phyloP scores from a whole-genome alignment of 1,140 invertebrate species.

The Mactra quadrangularis region DNA sequence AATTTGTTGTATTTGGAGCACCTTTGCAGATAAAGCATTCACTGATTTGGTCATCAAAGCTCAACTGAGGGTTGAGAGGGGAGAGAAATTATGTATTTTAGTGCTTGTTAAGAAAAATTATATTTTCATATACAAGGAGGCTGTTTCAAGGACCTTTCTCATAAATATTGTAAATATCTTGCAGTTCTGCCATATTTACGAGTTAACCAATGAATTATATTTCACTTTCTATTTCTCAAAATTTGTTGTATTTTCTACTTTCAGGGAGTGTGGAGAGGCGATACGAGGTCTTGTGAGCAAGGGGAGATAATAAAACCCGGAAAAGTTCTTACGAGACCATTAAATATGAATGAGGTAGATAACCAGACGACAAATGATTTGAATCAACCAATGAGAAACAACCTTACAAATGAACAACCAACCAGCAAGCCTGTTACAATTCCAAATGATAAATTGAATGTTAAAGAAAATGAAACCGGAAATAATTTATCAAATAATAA shows the following conservation, averaged over 20 bases:
- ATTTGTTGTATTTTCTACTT: conserved; percentile 21
- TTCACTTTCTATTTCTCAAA: background rate
- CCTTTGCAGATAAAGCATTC: too few relatives aligned
- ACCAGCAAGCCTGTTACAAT: conserved; percentile 34
- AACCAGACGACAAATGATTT: conserved; percentile 42
- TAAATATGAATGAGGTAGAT: conserved; percentile 34
- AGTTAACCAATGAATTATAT: too few relatives aligned
- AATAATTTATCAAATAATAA: conserved; percentile 30
- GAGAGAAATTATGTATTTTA: too few relatives aligned
- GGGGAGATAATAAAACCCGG: conserved; percentile 45
- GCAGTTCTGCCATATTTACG: too few relatives aligned
- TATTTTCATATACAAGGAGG: too few relatives aligned
- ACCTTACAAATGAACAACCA: conserved; percentile 36
- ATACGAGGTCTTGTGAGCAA: conserved; percentile 54
- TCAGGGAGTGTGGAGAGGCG: conserved; percentile 56
- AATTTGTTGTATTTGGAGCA: too few relatives aligned
- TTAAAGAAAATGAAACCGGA: conserved; percentile 22
- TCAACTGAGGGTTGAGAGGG: too few relatives aligned
- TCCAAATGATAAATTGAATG: conserved; percentile 21
- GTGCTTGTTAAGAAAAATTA: too few relatives aligned
- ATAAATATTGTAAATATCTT: too few relatives aligned
- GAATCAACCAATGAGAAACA: conserved; percentile 50
- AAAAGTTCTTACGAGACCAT: conserved; percentile 43
- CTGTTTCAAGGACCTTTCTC: too few relatives aligned
- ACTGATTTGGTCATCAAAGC: too few relatives aligned